These are phyloP conservation scores for Euborellia annulipes DNA, from an alignment of 1,140 invertebrate species.

Conservation along the genomic window DNA sequence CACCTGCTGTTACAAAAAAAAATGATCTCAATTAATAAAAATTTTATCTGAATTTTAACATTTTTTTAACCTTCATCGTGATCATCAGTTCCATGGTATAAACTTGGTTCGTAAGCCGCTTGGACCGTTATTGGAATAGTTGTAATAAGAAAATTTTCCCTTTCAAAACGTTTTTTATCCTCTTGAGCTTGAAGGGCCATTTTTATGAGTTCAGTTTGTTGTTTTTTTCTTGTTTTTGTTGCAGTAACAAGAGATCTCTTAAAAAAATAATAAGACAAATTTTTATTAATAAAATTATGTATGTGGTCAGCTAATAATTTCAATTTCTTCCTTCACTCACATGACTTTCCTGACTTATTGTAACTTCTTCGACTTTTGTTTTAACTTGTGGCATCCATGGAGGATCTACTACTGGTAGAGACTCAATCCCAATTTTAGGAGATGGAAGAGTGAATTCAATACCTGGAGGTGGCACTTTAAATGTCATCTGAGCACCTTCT, in stretches of 20 bases:
- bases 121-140: slow-evolving; percentile 91
- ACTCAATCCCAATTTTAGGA: slow-evolving; percentile 93
- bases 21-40: no score
- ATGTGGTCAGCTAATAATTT: no score
- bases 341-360: slow-evolving; percentile 94
- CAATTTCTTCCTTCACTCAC: slow-evolving; percentile 45
- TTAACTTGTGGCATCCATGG: slow-evolving; percentile 97
- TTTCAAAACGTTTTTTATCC: slow-evolving; percentile 81
- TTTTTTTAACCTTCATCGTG: slow-evolving; percentile 56
- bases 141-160: slow-evolving; percentile 92
- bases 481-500: slow-evolving; percentile 82
- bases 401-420: slow-evolving; percentile 87
- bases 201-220: slow-evolving; percentile 95
- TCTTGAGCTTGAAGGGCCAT: slow-evolving; percentile 88
- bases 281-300: no score
- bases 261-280: no score
- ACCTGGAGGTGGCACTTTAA: slow-evolving; percentile 94
- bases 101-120: slow-evolving; percentile 88
- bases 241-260: slow-evolving; percentile 93
- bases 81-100: slow-evolving; percentile 73
- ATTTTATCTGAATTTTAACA: not conserved
- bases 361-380: slow-evolving; percentile 97
- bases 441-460: slow-evolving; percentile 98
- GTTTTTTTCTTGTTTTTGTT: slow-evolving; percentile 95
- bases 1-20: no score